These are phyloP conservation scores for Champsocephalus esox DNA, from an alignment of 2,797 vertebrate genomes.

Conservation along the genomic window DNA sequence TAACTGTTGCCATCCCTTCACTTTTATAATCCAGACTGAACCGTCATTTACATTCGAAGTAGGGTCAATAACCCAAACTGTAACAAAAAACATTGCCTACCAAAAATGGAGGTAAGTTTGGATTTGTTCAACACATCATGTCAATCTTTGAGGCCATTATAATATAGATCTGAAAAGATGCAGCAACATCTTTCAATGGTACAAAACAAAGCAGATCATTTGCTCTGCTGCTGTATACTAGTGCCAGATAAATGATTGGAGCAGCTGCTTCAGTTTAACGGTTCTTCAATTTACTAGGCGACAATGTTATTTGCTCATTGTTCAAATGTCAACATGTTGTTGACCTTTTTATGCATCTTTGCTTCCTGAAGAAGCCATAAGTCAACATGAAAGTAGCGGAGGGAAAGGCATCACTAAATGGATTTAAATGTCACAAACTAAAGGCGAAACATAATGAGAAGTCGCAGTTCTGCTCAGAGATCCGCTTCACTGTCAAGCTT, in stretches of 20 bases:
- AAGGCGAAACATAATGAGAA: constrained; percentile 5
- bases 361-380: constrained; percentile 21
- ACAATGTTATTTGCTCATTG: background rate
- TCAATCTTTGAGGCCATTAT: no score
- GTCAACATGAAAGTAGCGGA: constrained; percentile 19
- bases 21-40: background rate
- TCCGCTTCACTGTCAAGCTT: background rate
- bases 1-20: background rate
- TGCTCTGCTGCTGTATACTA: background rate
- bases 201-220: background rate
- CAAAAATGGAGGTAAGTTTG: no score
- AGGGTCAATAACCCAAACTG: background rate
- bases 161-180: no score
- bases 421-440: constrained; percentile 24
- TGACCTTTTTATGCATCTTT: constrained; percentile 39
- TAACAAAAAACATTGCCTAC: background rate
- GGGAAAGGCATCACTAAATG: constrained; percentile 18
- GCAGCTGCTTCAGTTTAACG: background rate
- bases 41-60: background rate
- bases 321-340: background rate
- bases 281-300: background rate
- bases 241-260: background rate
- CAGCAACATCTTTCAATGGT: background rate
- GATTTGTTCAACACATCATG: no score
- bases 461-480: background rate